Conservation (phyloP, 2,888 invertebrate genomes). For the Gymnosoma rotundatum region DNA sequence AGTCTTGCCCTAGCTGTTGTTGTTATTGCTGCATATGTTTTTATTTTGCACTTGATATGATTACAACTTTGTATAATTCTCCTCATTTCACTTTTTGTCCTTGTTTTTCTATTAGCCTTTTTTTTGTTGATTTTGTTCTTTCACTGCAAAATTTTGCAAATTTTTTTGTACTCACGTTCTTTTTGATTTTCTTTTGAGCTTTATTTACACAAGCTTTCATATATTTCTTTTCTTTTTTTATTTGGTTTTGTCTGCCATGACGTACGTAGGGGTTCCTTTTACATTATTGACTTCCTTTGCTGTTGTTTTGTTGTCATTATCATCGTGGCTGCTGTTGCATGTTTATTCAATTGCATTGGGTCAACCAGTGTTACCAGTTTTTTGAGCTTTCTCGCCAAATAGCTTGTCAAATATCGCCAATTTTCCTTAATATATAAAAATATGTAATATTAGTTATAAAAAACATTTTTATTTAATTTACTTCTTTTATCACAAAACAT, state of each 20-base stretch:
- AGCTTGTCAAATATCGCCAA: no score
- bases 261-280: conserved; percentile 28
- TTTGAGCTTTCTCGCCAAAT: no score
- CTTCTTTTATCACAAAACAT: no score
- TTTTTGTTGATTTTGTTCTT: conserved; percentile 34
- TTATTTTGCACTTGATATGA: conserved; percentile 58
- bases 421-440: no score
- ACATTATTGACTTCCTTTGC: conserved; percentile 34
- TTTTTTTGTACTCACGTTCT: conserved; percentile 47
- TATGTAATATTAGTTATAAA: no score
- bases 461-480: no score
- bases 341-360: conserved; percentile 54
- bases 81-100: conserved; percentile 37
- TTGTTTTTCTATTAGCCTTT: conserved; percentile 28
- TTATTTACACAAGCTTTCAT: conserved; percentile 27
- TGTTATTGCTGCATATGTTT: conserved; percentile 39
- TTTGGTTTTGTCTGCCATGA: conserved; percentile 41
- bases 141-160: conserved; percentile 33
- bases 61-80: conserved; percentile 46
- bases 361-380: no score
- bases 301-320: conserved; percentile 47
- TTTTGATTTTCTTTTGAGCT: conserved; percentile 35
- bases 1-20: conserved; percentile 59
- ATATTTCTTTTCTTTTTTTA: background rate
- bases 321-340: conserved; percentile 39